A percentile compares a stretch with the other conserved stretches of the same genome.
phyloP scores from a whole-genome alignment of 2,113 vertebrate species.

The Calyptommatus sinebrachiatus region DNA sequence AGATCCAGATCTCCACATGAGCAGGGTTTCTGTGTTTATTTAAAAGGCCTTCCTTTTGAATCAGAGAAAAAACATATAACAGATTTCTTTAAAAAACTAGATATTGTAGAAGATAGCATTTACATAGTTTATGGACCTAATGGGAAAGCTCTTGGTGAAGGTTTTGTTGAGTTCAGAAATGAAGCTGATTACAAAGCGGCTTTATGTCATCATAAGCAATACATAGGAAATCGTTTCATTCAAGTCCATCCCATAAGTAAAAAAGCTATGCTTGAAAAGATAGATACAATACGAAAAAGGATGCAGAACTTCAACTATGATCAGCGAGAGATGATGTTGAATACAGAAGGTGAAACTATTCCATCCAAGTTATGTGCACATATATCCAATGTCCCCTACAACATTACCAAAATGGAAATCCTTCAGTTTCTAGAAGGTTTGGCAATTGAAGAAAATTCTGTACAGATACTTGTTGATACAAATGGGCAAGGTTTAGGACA shows the following conservation, averaged over 20 bases:
- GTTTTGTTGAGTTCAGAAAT: slow-evolving; percentile 93
- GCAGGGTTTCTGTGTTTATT: slow-evolving; percentile 91
- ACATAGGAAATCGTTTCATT: slow-evolving; percentile 97
- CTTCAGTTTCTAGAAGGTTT: slow-evolving; percentile 92
- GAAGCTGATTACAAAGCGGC: slow-evolving; percentile 92
- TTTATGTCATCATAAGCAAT: slow-evolving; percentile 94
- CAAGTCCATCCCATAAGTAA: slow-evolving; percentile 95
- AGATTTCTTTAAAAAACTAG: slow-evolving; percentile 96
- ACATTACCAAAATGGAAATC: slow-evolving; percentile 91
- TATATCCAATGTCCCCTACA: slow-evolving; percentile 96
- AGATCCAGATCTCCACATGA: slow-evolving; percentile 93
- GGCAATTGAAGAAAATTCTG: slow-evolving; percentile 86
- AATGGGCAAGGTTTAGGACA: slow-evolving; percentile 95
- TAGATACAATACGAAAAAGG: slow-evolving; percentile 90
- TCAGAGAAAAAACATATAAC: slow-evolving; percentile 95
- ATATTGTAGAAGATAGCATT: slow-evolving; percentile 94
- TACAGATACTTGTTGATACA: slow-evolving; percentile 90
- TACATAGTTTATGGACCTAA: slow-evolving; percentile 96
- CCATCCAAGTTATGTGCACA: slow-evolving; percentile 85
- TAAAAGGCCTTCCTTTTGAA: slow-evolving; percentile 96
- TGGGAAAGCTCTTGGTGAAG: slow-evolving; percentile 94
- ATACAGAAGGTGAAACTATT: slow-evolving; percentile 74
- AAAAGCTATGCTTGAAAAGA: slow-evolving; percentile 96
- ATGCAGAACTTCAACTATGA: slow-evolving; percentile 85
- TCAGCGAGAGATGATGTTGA: slow-evolving; percentile 81